A percentile compares a stretch with the other conserved stretches of the same genome.
Evolutionary conservation across 2,113 vertebrate genomes (phyloP).

Genomic region (Arizona elegans): DNA sequence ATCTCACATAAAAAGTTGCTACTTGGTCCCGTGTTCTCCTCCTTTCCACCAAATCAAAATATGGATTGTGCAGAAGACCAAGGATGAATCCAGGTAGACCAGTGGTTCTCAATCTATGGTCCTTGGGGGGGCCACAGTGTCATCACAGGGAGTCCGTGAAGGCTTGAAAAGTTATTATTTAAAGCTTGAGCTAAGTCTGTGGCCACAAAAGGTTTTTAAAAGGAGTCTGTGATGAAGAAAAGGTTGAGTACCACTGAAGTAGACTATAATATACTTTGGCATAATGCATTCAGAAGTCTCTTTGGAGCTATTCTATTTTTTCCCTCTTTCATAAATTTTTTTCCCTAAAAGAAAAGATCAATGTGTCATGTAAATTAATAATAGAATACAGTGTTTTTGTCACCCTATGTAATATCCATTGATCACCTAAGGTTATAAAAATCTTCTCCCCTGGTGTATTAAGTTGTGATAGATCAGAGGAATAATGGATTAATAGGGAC

Average conservation of each 20-base stretch:
- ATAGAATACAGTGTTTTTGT: background rate
- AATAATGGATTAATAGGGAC: background rate
- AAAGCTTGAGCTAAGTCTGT: background rate
- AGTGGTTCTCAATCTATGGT: background rate
- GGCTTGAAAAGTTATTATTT: background rate
- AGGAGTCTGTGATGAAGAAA: background rate
- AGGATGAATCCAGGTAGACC: background rate
- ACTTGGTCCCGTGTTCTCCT: background rate
- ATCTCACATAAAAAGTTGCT: background rate
- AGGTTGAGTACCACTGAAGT: background rate
- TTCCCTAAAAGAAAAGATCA: background rate
- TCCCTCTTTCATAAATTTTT: background rate
- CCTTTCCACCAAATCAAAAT: background rate
- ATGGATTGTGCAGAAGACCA: background rate
- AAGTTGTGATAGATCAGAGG: background rate
- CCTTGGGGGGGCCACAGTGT: background rate
- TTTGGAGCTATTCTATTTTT: background rate
- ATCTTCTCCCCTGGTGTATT: background rate
- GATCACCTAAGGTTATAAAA: background rate
- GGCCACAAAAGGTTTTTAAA: background rate
- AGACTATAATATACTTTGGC: background rate
- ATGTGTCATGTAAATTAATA: background rate
- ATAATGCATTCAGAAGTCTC: background rate
- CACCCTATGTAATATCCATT: background rate
- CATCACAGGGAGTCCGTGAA: background rate